Evolutionary conservation across 35 echinoderm and acorn worm genomes (phyloP), one percentile per base, ranked within the genome.

Genomic region (Holothuria glaberrima): DNA sequence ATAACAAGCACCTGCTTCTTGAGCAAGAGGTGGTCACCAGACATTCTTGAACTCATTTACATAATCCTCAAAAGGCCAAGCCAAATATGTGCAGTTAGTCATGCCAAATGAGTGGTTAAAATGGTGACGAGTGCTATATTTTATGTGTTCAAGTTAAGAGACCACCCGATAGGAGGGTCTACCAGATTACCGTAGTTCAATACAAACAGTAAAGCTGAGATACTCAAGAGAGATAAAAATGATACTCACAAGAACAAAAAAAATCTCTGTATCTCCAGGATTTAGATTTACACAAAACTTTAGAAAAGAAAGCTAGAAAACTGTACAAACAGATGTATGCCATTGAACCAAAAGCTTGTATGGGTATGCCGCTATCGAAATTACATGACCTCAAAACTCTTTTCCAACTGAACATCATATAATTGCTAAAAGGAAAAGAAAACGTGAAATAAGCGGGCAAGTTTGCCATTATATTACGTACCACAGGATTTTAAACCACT

Each of bases 91-190:
- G 17, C 6, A 56, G n/a, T 32, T 28, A 46, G 12, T 48, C 7
- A n/a, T n/a, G n/a, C n/a, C n/a, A n/a, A n/a, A n/a, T n/a, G n/a
- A n/a, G n/a, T n/a, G n/a, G n/a, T n/a, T n/a, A n/a, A n/a, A n/a
- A n/a, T n/a, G n/a, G n/a, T n/a, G n/a, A n/a, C n/a, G n/a, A n/a
- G 0, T n/a, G n/a, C n/a, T n/a, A n/a, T n/a, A n/a, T n/a, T n/a
- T n/a, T n/a, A n/a, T n/a, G n/a, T n/a, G n/a, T 89, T 54, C 14
- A 89, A 50, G 65, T 35, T 89, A 57, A 35, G 60, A 0, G 44
- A 89, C 29, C 56, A 74, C 16, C 54, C 70, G 0, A 89, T 89
- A 16, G 68, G 68, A 32, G 68, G 67, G 12, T 20, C 30, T 0
- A n/a, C 20, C 6, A 35, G 22, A 25, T 75, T 89, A 74, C 87